Percentiles rank a stretch among this genome's conserved stretches.
phyloP scores from a whole-genome alignment of 2,797 vertebrate species.

The Cygnus olor region DNA sequence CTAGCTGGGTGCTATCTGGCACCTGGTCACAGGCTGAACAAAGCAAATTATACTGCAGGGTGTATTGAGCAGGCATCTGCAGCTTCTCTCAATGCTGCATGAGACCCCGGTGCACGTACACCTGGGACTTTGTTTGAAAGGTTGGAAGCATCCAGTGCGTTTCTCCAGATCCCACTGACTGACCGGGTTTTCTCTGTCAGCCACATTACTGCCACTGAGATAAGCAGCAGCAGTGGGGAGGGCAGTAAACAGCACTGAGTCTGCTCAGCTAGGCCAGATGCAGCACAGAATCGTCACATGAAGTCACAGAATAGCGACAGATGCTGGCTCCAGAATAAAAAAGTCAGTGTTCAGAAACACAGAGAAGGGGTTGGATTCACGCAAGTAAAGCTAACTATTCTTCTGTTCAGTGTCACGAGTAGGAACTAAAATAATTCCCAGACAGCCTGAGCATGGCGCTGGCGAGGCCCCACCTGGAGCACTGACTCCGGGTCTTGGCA shows the following conservation, averaged over 20 bases:
- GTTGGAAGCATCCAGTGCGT: rapidly evolving
- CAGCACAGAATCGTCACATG: background rate
- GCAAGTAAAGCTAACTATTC: background rate
- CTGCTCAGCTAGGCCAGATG: background rate
- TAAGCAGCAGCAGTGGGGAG: background rate
- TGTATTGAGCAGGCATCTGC: background rate
- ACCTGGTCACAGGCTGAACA: background rate
- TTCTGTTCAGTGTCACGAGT: background rate
- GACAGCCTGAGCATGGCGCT: background rate
- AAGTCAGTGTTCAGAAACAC: background rate
- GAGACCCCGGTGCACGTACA: rapidly evolving
- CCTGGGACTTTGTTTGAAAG: background rate
- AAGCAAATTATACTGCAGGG: background rate
- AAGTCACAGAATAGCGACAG: background rate
- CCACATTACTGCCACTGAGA: background rate
- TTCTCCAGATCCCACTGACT: background rate
- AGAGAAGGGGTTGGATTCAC: background rate
- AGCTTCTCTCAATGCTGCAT: background rate
- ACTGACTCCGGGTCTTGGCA: background rate
- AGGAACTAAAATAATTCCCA: background rate
- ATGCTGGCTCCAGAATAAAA: background rate
- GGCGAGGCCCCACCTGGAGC: background rate
- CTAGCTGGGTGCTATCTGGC: background rate
- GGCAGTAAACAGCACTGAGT: background rate
- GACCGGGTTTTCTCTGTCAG: background rate